These are phyloP conservation scores for Pachymerium ferrugineum DNA, from an alignment of 2,888 invertebrate species.

Conservation along the genomic window DNA sequence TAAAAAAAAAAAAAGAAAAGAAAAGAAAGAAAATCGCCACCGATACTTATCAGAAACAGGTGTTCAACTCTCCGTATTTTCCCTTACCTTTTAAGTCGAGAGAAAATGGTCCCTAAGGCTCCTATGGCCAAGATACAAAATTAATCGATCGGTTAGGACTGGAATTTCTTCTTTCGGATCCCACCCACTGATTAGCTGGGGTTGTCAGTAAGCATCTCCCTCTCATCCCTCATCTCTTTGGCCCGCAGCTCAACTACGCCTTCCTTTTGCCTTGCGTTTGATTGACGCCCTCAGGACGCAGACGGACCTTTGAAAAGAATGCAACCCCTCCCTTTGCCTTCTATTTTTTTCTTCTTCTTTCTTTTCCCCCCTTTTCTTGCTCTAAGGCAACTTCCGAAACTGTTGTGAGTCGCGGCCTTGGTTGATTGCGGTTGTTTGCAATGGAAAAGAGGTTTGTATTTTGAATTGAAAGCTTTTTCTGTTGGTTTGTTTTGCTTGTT, in stretches of 20 bases:
- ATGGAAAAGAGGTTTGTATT: background rate
- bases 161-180: background rate
- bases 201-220: background rate
- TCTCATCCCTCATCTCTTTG: too few species aligned
- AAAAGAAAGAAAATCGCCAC: background rate
- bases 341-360: background rate
- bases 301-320: background rate
- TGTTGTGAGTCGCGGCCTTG: background rate
- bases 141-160: background rate
- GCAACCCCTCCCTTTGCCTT: background rate
- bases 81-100: background rate
- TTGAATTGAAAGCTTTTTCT: background rate
- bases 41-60: background rate
- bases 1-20: background rate
- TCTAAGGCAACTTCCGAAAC: background rate
- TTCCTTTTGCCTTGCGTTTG: background rate
- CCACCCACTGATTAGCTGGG: background rate
- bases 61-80: background rate
- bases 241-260: constrained; percentile 3
- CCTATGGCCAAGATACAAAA: background rate
- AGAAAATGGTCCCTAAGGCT: background rate
- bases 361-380: background rate
- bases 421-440: background rate
- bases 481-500: too few species aligned
- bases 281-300: background rate